Conservation (phyloP, 2,888 invertebrate genomes). For the Andrena trimmerana region DNA sequence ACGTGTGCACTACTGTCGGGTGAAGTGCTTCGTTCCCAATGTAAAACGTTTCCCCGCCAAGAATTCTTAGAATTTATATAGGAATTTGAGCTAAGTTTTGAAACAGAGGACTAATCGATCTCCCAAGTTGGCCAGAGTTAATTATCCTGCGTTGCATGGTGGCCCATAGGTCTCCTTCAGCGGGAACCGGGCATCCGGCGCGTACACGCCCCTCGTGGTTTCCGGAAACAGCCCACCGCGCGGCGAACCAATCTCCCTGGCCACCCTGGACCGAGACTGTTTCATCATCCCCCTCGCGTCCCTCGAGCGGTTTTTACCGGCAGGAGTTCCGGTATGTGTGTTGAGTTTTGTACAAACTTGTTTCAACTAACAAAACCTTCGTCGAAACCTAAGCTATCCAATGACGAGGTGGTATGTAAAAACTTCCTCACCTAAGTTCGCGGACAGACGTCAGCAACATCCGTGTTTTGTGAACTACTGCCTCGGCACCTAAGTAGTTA, state of each 20-base stretch:
- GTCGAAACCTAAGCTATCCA: neutral
- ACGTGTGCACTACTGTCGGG: no score
- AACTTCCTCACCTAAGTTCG: no score
- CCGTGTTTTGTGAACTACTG: no score
- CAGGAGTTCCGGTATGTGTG: slow-evolving; percentile 92
- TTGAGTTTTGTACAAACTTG: neutral
- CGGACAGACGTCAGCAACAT: no score
- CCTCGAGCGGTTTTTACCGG: slow-evolving; percentile 94
- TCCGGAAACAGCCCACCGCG: slow-evolving; percentile 84
- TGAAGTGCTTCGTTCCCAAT: no score
- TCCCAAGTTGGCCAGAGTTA: slow-evolving; percentile 20
- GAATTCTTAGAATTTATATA: no score
- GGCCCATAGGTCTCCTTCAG: slow-evolving; percentile 83
- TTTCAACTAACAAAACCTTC: neutral
- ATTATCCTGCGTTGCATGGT: slow-evolving; percentile 39
- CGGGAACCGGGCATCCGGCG: slow-evolving; percentile 80
- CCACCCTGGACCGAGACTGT: slow-evolving; percentile 94
- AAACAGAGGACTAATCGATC: neutral
- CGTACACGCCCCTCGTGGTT: slow-evolving; percentile 82
- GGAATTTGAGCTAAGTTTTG: neutral
- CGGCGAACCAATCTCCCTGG: slow-evolving; percentile 91
- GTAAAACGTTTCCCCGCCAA: no score
- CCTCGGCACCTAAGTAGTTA: no score
- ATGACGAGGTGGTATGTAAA: no score
- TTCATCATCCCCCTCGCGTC: slow-evolving; percentile 97